Percentiles rank a stretch among this genome's conserved stretches.
These are phyloP conservation scores for Charina bottae DNA, from an alignment of 2,113 vertebrate species.

Conservation along the genomic window DNA sequence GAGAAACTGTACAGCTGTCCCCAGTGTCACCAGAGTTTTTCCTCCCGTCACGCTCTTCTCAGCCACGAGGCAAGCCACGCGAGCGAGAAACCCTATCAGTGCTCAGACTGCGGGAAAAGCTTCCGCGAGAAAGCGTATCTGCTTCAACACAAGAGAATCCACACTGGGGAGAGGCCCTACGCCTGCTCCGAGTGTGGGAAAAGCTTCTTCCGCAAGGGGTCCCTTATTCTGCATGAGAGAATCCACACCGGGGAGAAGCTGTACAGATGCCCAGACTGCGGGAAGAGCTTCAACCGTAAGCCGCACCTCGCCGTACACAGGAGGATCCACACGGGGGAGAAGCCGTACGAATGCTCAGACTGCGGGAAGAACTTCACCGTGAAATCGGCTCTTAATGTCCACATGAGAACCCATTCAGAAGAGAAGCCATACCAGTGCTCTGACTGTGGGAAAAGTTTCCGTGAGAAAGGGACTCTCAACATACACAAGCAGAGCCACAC, in stretches of 20 bases:
- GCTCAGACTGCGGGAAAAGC: constrained; percentile 58
- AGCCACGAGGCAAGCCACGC: constrained; percentile 57
- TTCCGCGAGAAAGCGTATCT: constrained; percentile 51
- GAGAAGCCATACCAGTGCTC: constrained; percentile 57
- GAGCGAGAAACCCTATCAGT: constrained; percentile 53
- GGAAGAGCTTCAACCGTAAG: constrained; percentile 50
- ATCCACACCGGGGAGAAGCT: constrained; percentile 58
- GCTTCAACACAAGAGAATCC: constrained; percentile 54
- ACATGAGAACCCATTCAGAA: constrained; percentile 56
- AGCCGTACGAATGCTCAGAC: constrained; percentile 48
- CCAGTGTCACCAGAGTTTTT: constrained; percentile 48
- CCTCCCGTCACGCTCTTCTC: constrained; percentile 33
- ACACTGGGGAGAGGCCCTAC: constrained; percentile 59
- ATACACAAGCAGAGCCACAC: constrained; percentile 62
- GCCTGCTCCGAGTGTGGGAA: constrained; percentile 68
- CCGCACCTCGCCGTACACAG: constrained; percentile 48
- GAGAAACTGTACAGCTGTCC: constrained; percentile 38
- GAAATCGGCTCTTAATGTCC: constrained; percentile 54
- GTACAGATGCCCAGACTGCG: constrained; percentile 50
- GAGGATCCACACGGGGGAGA: constrained; percentile 60
- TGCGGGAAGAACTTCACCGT: constrained; percentile 61
- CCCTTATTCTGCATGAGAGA: constrained; percentile 55
- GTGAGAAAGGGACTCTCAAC: constrained; percentile 50
- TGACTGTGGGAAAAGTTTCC: constrained; percentile 59
- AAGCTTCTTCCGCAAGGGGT: constrained; percentile 52